Base-by-base conservation (phyloP, 2,113 vertebrate genomes). In the Paratilapia polleni region DNA sequence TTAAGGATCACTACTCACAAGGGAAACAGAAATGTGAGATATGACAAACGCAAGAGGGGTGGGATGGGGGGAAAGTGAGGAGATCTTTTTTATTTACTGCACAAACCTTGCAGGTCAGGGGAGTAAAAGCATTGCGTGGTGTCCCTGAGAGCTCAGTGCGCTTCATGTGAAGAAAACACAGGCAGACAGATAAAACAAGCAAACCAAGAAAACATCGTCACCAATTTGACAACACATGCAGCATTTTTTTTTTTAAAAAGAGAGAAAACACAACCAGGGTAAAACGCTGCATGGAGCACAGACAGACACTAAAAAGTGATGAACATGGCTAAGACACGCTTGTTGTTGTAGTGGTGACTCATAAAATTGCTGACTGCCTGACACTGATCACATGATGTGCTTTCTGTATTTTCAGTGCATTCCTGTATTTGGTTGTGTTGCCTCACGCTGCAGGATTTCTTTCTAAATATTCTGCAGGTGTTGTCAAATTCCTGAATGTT, bases 21-120 rank as follows among this genome's bases (percentile, higher is more conserved):
- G 74, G 38, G 57, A 83, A 68, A 63, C 76, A 49, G 62, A 86
- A 87, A 80, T 75, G 85, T 88, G 75, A 87, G 84, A 86, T 61
- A 34, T 83, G 60, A 77, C 80, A 85, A 78, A 89, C 83, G 66
- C 75, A 83, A 63, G 81, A 84, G 61, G 34, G 77, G 68, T 41
- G 38, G 74, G 58, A 68, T 19, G 34, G 84, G 83, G 38, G 36
- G 73, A 17, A 4, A 7, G 24, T 81, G 38, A 2, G 24, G 64
- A 6, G 64, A 70, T 70, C 19, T 56, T 63, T 75, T 60, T 11
- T 70, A 52, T 64, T 73, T 43, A 24, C 70, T 82, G 43, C 34
- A 52, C 63, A 82, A 54, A 62, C 63, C 87, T 80, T 70, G 22
- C 24, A 85, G 74, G 68, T n/a, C 62, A 70, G 41, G 70, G 57